Evolutionary conservation across 2,113 vertebrate species (phyloP).

Genomic region (Rhinolophus ferrumequinum): DNA sequence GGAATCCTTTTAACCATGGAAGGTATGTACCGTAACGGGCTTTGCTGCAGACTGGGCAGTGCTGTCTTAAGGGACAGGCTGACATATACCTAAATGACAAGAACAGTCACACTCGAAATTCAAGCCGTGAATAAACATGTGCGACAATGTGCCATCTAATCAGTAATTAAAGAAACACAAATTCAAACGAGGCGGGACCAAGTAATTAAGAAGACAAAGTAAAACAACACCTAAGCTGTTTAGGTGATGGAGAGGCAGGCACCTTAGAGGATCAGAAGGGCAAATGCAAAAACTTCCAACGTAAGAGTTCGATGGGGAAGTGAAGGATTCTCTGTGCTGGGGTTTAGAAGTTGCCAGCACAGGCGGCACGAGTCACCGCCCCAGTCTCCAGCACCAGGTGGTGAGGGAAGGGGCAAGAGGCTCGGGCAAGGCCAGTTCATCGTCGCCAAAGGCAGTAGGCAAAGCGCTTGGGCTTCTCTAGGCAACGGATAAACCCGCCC

Average conservation of each 20-base stretch:
- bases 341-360: neutral
- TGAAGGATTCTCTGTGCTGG: neutral
- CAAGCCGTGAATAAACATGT: neutral
- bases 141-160: neutral
- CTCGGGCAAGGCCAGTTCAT: accelerated
- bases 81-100: neutral
- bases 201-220: neutral
- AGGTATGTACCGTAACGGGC: neutral
- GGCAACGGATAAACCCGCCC: conserved; percentile 62
- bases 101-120: neutral
- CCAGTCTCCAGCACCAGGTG: neutral
- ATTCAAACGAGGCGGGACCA: neutral
- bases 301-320: neutral
- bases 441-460: accelerated
- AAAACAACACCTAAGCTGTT: neutral
- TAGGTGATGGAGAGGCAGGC: neutral
- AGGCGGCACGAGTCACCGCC: accelerated
- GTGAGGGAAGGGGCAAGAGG: too few species aligned
- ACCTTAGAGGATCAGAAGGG: neutral
- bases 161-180: neutral
- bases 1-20: neutral
- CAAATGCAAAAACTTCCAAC: neutral
- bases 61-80: neutral
- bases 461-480: neutral
- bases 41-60: neutral